These are phyloP conservation scores for Myotis davidii DNA, from an alignment of 2,113 vertebrate species.

Conservation along the genomic window DNA sequence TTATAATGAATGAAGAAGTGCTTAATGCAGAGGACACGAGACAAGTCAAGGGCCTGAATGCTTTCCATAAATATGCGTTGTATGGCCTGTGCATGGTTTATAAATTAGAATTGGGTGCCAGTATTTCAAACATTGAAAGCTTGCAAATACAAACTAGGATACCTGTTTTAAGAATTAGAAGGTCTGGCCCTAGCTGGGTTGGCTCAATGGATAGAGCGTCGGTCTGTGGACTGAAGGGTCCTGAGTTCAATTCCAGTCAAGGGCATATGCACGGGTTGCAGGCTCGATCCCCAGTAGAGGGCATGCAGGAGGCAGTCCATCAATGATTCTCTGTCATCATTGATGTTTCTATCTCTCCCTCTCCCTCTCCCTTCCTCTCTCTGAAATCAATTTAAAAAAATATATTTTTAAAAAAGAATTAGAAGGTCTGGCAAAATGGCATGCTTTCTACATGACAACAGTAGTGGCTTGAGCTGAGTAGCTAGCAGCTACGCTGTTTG, in stretches of 20 bases:
- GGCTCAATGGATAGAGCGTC: too few relatives aligned
- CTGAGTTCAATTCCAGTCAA: too few relatives aligned
- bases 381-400: too few relatives aligned
- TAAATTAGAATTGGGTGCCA: constrained; percentile 18
- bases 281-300: too few relatives aligned
- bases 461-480: background rate
- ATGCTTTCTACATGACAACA: background rate
- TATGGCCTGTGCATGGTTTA: background rate
- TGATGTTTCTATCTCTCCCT: too few relatives aligned
- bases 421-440: background rate
- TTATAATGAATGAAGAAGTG: background rate
- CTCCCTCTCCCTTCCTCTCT: too few relatives aligned
- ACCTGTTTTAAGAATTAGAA: constrained; percentile 19
- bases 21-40: background rate
- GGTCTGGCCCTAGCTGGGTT: too few relatives aligned
- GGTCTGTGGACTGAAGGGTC: too few relatives aligned
- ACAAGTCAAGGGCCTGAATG: background rate
- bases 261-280: too few relatives aligned
- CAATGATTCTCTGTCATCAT: too few relatives aligned
- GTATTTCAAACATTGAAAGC: background rate
- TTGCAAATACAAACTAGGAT: constrained; percentile 9
- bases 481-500: background rate
- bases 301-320: too few relatives aligned
- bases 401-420: background rate
- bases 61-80: background rate